Conservation (phyloP, 2,888 invertebrate species). For the Mylabris sibirica region DNA sequence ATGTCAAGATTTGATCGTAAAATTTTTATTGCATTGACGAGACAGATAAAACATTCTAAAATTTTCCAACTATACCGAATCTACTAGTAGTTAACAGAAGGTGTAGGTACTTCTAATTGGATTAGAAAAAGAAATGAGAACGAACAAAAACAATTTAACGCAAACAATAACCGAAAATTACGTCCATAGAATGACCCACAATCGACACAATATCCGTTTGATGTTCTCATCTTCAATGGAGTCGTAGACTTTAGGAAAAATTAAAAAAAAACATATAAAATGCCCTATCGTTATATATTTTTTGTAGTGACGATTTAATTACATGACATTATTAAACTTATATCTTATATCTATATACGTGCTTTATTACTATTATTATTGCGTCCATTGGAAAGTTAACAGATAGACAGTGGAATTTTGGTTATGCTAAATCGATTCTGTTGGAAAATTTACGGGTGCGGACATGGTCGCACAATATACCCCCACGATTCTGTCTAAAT, state of each 20-base stretch:
- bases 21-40: neutral
- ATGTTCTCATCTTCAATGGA: too few species aligned
- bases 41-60: neutral
- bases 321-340: slow-evolving; percentile 30
- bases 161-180: neutral
- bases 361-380: neutral
- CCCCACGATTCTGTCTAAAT: slow-evolving; percentile 28
- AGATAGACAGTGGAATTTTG: slow-evolving; percentile 24
- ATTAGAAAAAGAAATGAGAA: neutral
- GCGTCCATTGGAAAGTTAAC: neutral
- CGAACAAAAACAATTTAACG: neutral
- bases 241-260: too few species aligned
- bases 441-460: slow-evolving; percentile 39
- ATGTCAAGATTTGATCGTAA: neutral
- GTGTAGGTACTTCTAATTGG: neutral
- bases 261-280: too few species aligned
- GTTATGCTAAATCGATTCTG: slow-evolving; percentile 32
- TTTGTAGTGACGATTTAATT: slow-evolving; percentile 28
- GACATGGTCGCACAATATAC: slow-evolving; percentile 34
- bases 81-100: neutral
- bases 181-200: neutral
- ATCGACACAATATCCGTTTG: neutral
- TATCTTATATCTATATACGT: slow-evolving; percentile 23
- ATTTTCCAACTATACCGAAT: neutral
- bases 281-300: too few species aligned